Base-by-base conservation (phyloP, 2,888 invertebrate genomes). In the Patella ulyssiponensis region DNA sequence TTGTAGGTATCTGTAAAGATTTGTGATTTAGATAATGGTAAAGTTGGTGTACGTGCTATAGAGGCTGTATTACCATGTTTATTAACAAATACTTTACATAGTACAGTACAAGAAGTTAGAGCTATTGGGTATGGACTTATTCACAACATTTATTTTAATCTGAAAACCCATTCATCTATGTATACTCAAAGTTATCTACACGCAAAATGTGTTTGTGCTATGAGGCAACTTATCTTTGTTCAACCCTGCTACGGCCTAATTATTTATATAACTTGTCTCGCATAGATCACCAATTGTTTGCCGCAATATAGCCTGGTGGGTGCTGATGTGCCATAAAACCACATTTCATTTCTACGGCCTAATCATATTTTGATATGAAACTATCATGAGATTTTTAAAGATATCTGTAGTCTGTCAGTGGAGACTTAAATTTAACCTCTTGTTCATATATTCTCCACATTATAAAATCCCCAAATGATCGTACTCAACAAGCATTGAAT, bases 51-150 rank as follows among this genome's bases (percentile, higher is more conserved):
- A 74, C 82, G 86, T 74, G 91, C 91, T 12, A 89, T 89, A 5
- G 85, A 84, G 52, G 82, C 90, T 11, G 89, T 97, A 81, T 90
- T 98, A 69, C 97, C 97, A 0, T 94, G 96, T 64, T 91, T 98
- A 33, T 92, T 98, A 51, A 95, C 96, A 78, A 94, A 93, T 69
- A 97, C 97, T 9, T 95, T 98, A 69, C 95, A 94, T 3, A 96
- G 96, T 88, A 93, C 94, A 0, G 96, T 97, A 0, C 92, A 94
- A 5, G 96, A 96, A 91, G 95, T 97, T 71, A 93, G 97, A 82
- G 93, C 94, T 80, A 93, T 97, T 80, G 95, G 96, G 94, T 95
- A 86, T 81, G 88, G 81, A 20, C 14, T 54, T 14, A 4, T 7
- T 9, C 0, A 4, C 5, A 54, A 23, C 17, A 17, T 71, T 17